These are phyloP conservation scores for Cyclargus thomasi DNA, from an alignment of 1,140 invertebrate genomes.

Conservation along the genomic window DNA sequence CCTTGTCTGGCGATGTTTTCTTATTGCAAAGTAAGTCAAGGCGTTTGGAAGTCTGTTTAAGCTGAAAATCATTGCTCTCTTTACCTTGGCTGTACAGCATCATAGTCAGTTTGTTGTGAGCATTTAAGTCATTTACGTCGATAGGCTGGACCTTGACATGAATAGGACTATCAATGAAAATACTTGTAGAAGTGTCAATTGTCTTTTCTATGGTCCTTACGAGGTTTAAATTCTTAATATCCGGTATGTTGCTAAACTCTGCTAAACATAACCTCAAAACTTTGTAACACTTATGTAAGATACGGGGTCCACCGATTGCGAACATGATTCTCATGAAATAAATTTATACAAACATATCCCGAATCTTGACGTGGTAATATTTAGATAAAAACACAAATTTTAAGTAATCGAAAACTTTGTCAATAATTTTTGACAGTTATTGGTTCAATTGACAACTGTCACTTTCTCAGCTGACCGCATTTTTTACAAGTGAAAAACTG, in stretches of 20 bases:
- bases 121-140: conserved; percentile 59
- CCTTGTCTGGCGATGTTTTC: conserved; percentile 48
- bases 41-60: conserved; percentile 68
- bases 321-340: conserved; percentile 43
- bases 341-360: conserved; percentile 11
- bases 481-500: no score
- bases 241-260: conserved; percentile 58
- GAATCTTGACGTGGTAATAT: background rate
- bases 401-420: conserved; percentile 9
- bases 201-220: conserved; percentile 71
- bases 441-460: conserved; percentile 3
- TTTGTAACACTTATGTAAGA: conserved; percentile 66
- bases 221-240: conserved; percentile 64
- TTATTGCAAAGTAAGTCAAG: conserved; percentile 65
- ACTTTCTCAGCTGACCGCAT: background rate
- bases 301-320: conserved; percentile 40
- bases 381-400: background rate
- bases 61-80: conserved; percentile 64
- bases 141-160: conserved; percentile 69
- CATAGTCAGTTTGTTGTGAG: conserved; percentile 67
- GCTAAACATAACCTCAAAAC: conserved; percentile 71
- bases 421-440: conserved; percentile 21
- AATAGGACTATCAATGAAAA: conserved; percentile 72
- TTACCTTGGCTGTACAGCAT: conserved; percentile 64
- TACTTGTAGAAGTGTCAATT: conserved; percentile 66